phyloP scores from a whole-genome alignment of 2,113 vertebrate genomes.

The Argyrosomus japonicus region DNA sequence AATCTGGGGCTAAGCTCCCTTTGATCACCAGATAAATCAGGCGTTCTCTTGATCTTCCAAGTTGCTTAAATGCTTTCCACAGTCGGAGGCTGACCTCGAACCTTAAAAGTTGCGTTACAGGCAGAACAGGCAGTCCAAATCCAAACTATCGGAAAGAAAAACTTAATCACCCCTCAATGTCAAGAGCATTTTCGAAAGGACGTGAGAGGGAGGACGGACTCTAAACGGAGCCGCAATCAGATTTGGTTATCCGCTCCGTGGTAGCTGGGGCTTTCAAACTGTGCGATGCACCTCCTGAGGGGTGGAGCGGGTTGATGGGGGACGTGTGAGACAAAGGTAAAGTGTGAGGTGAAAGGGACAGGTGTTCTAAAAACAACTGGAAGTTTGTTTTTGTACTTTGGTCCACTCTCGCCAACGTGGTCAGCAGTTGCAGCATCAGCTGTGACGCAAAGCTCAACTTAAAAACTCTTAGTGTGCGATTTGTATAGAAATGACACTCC shows the following conservation, averaged over 20 bases:
- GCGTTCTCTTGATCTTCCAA: slow-evolving; percentile 59
- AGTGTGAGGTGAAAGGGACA: not conserved
- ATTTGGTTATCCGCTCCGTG: slow-evolving; percentile 19
- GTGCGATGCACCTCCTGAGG: not conserved
- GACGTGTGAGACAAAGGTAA: not conserved
- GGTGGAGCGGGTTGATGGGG: not conserved
- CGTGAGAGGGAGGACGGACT: slow-evolving; percentile 1
- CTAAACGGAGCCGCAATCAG: slow-evolving; percentile 7
- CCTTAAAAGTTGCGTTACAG: slow-evolving; percentile 25
- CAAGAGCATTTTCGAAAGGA: slow-evolving; percentile 23
- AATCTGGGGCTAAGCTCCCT: slow-evolving; percentile 69
- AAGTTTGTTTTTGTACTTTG: not conserved
- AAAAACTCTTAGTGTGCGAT: not conserved
- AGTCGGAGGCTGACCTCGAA: slow-evolving; percentile 42
- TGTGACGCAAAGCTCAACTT: not conserved
- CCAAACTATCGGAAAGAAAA: slow-evolving; percentile 12
- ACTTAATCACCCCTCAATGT: slow-evolving; percentile 27
- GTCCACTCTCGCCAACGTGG: not conserved
- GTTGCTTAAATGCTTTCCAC: slow-evolving; percentile 52
- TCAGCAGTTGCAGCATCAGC: not conserved
- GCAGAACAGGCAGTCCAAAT: not conserved
- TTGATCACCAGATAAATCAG: slow-evolving; percentile 70
- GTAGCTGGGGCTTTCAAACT: not conserved
- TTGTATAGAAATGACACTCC: not conserved
- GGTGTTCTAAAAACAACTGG: not conserved